Base-by-base conservation (phyloP, 1,140 invertebrate species). In the Drosophila rhopaloa region DNA sequence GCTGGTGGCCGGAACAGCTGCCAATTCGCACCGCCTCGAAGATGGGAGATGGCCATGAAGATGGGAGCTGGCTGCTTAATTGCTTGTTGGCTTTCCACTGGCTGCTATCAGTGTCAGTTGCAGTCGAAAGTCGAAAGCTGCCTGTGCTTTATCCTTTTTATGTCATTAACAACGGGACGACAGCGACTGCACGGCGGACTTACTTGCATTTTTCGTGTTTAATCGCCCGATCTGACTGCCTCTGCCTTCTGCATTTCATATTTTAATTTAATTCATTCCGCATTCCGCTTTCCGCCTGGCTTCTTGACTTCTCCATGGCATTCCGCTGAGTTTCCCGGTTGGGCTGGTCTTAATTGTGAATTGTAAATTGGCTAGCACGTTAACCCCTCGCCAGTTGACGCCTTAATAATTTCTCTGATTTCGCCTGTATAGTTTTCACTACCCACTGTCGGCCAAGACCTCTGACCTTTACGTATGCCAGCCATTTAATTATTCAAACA, bases 191-290 rank as follows among this genome's bases (percentile, higher is more conserved):
- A 14, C 16, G 27, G 47, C 55, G 13, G 55, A 61, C 24, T 73
- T 74, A 24, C 61, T 57, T 70, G 53, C 65, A 71, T 19, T 66
- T 43, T 40, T 44, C 43, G 35, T 44, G 53, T 38, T 62, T 32
- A 54, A 66, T 76, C 47, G 54, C 60, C 11, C 32, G 47, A 66
- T 54, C 65, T 44, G 5, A 14, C 46, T 65, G 32, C 29, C 24
- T 13, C n/a, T 41, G 40, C 44, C 9, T 37, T 41, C 19, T 66
- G 53, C 72, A 67, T 50, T 76, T 76, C 72, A 76, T 76, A 76
- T 76, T 76, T 76, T 76, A 76, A 76, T 76, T 76, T 76, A 76
- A 76, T 76, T 76, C 41, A 76, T 76, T 76, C 76, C 35, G 27
- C 57, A 43, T 40, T 46, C 47, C 4, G 37, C 44, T 27, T 56